Conservation (phyloP, 1,140 invertebrate species). For the Spodoptera litura region DNA sequence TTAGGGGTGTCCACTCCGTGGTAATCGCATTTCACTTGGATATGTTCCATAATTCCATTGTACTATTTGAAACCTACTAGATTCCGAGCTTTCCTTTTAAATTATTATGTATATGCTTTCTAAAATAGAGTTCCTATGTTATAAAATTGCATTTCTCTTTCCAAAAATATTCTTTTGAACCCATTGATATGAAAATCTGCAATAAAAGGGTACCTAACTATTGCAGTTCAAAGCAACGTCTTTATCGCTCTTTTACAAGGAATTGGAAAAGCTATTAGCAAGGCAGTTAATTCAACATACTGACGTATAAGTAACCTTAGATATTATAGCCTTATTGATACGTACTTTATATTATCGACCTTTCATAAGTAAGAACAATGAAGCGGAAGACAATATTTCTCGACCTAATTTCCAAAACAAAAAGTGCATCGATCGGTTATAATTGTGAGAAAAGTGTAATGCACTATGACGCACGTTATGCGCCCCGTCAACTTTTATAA, state of each 20-base stretch:
- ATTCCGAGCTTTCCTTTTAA: constrained; percentile 32
- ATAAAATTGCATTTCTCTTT: background rate
- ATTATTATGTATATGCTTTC: constrained; percentile 42
- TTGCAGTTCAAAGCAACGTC: constrained; percentile 3
- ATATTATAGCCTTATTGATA: background rate
- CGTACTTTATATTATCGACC: background rate
- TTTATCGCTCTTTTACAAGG: background rate
- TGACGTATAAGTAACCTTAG: background rate
- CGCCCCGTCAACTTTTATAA: background rate
- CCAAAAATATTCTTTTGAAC: constrained; percentile 6
- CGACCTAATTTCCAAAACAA: constrained; percentile 36
- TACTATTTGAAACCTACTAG: constrained; percentile 43
- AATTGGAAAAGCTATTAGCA: background rate
- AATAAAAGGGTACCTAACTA: background rate
- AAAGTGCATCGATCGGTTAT: background rate
- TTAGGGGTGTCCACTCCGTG: constrained; percentile 33
- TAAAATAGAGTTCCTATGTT: background rate
- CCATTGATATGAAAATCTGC: constrained; percentile 16
- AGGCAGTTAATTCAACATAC: background rate
- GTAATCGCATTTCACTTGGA: constrained; percentile 30
- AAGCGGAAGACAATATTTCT: constrained; percentile 19
- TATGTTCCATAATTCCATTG: constrained; percentile 39
- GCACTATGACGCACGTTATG: constrained; percentile 3
- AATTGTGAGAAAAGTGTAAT: constrained; percentile 14
- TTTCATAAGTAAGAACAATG: constrained; percentile 11